Base-by-base conservation (phyloP, 2,797 vertebrate species). In the Falco novaeseelandiae region DNA sequence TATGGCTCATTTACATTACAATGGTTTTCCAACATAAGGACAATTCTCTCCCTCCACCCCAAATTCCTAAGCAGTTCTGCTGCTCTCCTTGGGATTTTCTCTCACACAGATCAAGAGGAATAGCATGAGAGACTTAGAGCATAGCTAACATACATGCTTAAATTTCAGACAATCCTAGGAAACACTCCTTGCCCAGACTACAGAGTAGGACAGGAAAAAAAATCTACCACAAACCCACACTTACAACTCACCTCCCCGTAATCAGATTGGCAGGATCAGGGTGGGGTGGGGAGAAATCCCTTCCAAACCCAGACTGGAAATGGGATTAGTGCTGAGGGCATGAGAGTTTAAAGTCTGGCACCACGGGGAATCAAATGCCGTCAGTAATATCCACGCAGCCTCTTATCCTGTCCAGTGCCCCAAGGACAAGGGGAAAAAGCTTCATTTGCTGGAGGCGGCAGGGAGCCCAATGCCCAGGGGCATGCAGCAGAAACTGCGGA, bases 1-100 rank as follows among this genome's bases (percentile, higher is more conserved):
- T 93, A 91, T 48, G 36, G 73, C 51, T 93, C 70, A 79, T 89
- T 78, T 76, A 72, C 66, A 69, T 89, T 69, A 84, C 77, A 93
- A 90, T 92, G 36, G n/a, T 72, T 90, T 90, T 81, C 36, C 65
- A 86, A 29, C 14, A 19, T 8, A 81, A 71, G 29, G 54, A 69
- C 54, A 90, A 72, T 84, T 59, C 90, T 71, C 34, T 65, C 44
- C 23, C 46, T 93, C 42, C 88, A 54, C 67, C 34, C 42, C 25
- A 59, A 62, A 84, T 70, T 90, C 77, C 73, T 72, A 79, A 79
- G 10, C 13, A 65, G 66, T 78, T 73, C 58, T 84, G 48, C 48
- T 34, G 36, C 58, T 86, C 40, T 84, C 66, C 46, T 54, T 26
- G 58, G 58, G 57, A 76, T 83, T 44, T 67, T 91, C 65, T 81